Conservation (phyloP, 2,113 vertebrate genomes). For the Psammodynastes pulverulentus region DNA sequence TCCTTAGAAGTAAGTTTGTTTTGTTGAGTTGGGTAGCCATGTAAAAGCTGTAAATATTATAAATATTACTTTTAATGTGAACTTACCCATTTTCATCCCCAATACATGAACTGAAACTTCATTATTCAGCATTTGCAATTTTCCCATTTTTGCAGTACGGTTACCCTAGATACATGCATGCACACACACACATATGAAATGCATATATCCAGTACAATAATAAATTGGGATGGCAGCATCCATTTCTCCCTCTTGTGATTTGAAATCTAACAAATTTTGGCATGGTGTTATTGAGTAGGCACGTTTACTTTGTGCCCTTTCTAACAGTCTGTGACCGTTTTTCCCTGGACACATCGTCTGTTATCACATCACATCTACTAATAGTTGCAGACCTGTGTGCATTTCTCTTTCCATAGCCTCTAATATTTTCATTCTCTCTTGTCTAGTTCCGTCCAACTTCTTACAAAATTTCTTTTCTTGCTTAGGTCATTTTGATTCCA, state of each 20-base stretch:
- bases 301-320: background rate
- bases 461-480: conserved; percentile 1
- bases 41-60: background rate
- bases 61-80: background rate
- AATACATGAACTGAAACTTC: background rate
- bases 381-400: background rate
- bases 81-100: background rate
- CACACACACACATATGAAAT: background rate
- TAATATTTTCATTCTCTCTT: background rate
- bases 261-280: background rate
- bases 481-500: background rate
- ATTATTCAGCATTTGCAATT: background rate
- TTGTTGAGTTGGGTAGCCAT: background rate
- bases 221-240: background rate
- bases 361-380: too few relatives aligned
- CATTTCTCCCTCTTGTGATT: background rate
- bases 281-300: background rate
- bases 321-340: background rate
- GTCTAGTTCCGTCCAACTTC: background rate
- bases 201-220: background rate
- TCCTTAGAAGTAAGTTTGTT: background rate
- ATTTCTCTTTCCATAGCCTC: background rate
- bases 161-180: background rate
- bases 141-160: background rate
- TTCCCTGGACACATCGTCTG: background rate